Evolutionary conservation across 2,888 invertebrate genomes (phyloP).

Genomic region (Aethes cnicana): DNA sequence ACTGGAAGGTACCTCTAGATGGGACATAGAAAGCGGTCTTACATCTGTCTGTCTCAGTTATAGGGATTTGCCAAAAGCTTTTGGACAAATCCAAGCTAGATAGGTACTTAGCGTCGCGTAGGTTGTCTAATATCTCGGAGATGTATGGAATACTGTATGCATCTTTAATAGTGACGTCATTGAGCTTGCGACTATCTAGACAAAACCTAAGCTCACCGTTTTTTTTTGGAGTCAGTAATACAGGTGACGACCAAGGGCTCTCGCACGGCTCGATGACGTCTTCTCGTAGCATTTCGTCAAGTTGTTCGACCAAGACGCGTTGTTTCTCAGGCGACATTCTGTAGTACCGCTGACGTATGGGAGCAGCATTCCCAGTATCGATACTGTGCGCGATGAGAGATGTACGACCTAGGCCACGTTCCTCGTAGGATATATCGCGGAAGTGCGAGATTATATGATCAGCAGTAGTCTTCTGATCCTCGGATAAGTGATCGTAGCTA

Average conservation of each 20-base stretch:
- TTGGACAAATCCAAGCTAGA: neutral
- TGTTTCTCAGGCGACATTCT: constrained; percentile 32
- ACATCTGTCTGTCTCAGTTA: neutral
- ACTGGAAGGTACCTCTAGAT: neutral
- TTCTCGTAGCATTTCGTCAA: constrained; percentile 34
- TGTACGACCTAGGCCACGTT: neutral
- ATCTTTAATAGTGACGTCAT: neutral
- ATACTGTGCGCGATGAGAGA: constrained; percentile 15
- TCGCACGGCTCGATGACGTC: constrained; percentile 34
- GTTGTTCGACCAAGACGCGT: constrained; percentile 26
- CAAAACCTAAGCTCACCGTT: neutral
- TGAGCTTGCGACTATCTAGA: neutral
- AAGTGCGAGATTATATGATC: neutral
- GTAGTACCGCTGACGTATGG: constrained; percentile 31
- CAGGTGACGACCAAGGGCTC: constrained; percentile 29
- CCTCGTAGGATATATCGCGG: neutral
- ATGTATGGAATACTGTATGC: too few relatives aligned
- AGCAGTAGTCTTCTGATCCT: too few relatives aligned
- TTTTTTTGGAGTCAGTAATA: neutral
- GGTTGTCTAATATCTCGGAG: neutral
- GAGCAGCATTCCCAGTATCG: constrained; percentile 33
- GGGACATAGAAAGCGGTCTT: constrained; percentile 11
- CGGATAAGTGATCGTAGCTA: too few relatives aligned
- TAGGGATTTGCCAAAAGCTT: constrained; percentile 2
- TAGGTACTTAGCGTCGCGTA: neutral